Conservation (phyloP, 2,113 vertebrate species). For the Alligator sinensis region DNA sequence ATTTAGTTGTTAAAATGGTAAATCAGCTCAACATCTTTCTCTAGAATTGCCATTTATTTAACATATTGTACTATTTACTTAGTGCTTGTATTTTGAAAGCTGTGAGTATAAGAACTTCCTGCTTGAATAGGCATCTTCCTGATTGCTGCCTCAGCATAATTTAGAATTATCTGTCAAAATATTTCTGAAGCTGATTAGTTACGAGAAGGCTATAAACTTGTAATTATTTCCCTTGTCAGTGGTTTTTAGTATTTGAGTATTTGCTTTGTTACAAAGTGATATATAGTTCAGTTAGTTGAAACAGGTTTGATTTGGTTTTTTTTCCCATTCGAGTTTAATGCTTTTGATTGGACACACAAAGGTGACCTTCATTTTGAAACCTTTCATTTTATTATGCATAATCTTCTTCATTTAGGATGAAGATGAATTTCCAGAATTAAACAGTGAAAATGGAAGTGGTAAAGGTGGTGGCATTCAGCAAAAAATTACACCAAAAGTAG, state of each 20-base stretch:
- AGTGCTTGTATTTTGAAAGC: neutral
- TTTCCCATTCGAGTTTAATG: neutral
- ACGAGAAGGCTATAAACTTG: too few relatives aligned
- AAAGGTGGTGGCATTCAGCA: slow-evolving; percentile 88
- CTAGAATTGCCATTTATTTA: neutral
- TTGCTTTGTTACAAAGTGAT: too few relatives aligned
- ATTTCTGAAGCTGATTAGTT: too few relatives aligned
- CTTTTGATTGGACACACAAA: neutral
- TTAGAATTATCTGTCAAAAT: too few relatives aligned
- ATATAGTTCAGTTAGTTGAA: too few relatives aligned
- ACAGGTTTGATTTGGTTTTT: too few relatives aligned
- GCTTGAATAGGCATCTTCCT: neutral
- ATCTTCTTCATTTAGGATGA: slow-evolving; percentile 84
- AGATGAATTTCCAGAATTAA: slow-evolving; percentile 92
- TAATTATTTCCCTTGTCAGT: too few relatives aligned
- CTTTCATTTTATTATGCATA: slow-evolving; percentile 1
- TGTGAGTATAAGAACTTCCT: neutral
- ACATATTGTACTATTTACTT: neutral
- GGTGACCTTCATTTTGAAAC: neutral
- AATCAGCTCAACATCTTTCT: neutral
- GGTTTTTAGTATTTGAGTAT: too few relatives aligned
- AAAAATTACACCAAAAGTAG: slow-evolving; percentile 91
- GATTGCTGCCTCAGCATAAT: too few relatives aligned
- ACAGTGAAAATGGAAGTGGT: slow-evolving; percentile 79
- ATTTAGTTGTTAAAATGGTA: neutral